Conservation (phyloP, 2,888 invertebrate genomes). For the Cheilosia grossa region DNA sequence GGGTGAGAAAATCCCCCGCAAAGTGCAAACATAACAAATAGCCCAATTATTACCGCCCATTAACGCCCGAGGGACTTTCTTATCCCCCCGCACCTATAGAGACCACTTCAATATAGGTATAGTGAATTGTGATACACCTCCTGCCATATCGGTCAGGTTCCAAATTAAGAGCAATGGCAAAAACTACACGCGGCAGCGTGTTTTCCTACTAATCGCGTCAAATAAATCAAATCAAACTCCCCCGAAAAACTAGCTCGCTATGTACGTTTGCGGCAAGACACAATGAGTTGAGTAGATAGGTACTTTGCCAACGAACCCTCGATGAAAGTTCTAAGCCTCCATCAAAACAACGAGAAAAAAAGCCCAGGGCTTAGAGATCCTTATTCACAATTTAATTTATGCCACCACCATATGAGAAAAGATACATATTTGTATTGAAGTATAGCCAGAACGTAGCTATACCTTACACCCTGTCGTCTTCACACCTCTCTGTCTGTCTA, state of each 20-base stretch:
- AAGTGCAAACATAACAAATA: slow-evolving; percentile 55
- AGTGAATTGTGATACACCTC: slow-evolving; percentile 23
- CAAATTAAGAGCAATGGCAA: slow-evolving; percentile 44
- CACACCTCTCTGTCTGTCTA: slow-evolving; percentile 29
- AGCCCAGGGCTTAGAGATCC: slow-evolving; percentile 26
- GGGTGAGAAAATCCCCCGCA: slow-evolving; percentile 40
- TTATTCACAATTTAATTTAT: slow-evolving; percentile 61
- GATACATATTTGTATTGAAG: slow-evolving; percentile 37
- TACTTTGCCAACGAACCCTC: slow-evolving; percentile 27
- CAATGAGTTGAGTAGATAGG: slow-evolving; percentile 16
- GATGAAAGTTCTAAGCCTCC: slow-evolving; percentile 36
- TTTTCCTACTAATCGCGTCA: slow-evolving; percentile 48
- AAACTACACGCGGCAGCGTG: slow-evolving; percentile 38
- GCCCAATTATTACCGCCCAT: slow-evolving; percentile 48
- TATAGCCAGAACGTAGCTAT: background rate
- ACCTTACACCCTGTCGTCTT: background rate
- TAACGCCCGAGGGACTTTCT: slow-evolving; percentile 34
- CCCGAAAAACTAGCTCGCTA: slow-evolving; percentile 38
- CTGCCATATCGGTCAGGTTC: slow-evolving; percentile 26
- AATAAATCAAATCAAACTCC: slow-evolving; percentile 56
- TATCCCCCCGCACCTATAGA: background rate
- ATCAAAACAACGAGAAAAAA: slow-evolving; percentile 38
- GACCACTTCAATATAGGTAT: background rate
- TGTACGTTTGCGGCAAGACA: slow-evolving; percentile 39
- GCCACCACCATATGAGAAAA: slow-evolving; percentile 37